Base-by-base conservation (phyloP, 2,797 vertebrate species). In the Karalla daura region DNA sequence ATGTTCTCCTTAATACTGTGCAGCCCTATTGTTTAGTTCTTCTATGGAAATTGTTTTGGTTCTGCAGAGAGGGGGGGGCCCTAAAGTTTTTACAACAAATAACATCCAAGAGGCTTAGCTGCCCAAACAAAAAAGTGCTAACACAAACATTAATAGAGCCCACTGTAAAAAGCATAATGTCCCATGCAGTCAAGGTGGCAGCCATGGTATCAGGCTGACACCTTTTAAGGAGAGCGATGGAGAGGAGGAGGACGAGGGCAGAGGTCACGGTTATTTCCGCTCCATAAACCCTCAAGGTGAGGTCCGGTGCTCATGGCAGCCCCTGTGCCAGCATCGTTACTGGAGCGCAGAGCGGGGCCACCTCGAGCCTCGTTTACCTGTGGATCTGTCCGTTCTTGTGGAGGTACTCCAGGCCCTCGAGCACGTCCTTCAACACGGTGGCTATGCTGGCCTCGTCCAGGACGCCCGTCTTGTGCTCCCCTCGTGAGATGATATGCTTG, bases 331-430 rank as follows among this genome's bases (percentile, higher is more conserved):
- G n/a, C 52, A 74, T 66, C 37, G 59, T 71, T n/a, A 10, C 14
- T 20, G 37, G 4, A 11, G 53, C 5, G 10, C n/a, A 37, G n/a
- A 27, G 20, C 23, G 14, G 21, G 12, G 5, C 28, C 43, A 25
- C 21, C 20, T 2, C 2, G n/a, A n/a, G n/a, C n/a, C n/a, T n/a
- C n/a, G n/a, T n/a, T 82, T 91, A 99, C 97, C 97, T 97, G 91
- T 99, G 98, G 76, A 99, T 98, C 91, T 99, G 98, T 32, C 98
- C 98, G 0, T 99, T 99, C 92, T 97, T 98, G 88, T 99, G 98
- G 18, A 99, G 89, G 70, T 99, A 99, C 74, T 99, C 98, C 76
- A 99, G 81, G 1, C 96, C 98, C 44, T 98, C 96, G 14, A 99
- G 90, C 58, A 99, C 98, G 36, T 99, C 98, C 80, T 93, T 97